Base-by-base conservation (phyloP, 2,888 invertebrate species). In the Erynnis tages region DNA sequence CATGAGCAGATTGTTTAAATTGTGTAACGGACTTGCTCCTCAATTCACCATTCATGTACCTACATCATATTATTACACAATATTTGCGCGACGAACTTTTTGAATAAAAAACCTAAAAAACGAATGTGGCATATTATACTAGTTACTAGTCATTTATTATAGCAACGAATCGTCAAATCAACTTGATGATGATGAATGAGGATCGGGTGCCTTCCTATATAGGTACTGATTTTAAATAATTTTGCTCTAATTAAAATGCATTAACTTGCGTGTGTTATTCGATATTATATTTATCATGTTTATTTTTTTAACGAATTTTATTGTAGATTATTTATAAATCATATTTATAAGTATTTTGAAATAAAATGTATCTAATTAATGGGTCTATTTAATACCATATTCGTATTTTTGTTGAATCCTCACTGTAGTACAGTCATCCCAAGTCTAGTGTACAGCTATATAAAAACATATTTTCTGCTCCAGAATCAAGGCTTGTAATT, bases 281-380 rank as follows among this genome's bases (percentile, higher is more conserved):
- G 63, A 67, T 65, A 66, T 63, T 60, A 48, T 49, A 49, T 49
- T 32, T 49, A 49, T 49, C 41, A 76, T 79, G 79, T 82, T 80
- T 83, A 82, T 80, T 82, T 80, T 82, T 82, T 67, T 81, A 82
- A 78, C 62, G 63, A 73, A 73, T 67, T 71, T 65, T 72, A 69
- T 72, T 79, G 73, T 80, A 79, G 74, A 71, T 71, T 59, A 44
- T 54, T 71, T 59, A 44, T 54, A 38, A 61, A 43, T 54, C 38
- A 61, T 52, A 58, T 58, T 57, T 58, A 57, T 60, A 58, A 56
- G 57, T 62, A 61, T 73, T 71, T 69, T 63, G 60, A 69, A 76
- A 78, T 76, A 76, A 77, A 76, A 66, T 65, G 59, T 69, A 64
- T 66, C 48, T 54, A 66, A 62, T 59, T 66, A 57, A 65, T 66